A percentile compares a stretch with the other conserved stretches of the same genome.
Evolutionary conservation across 2,797 vertebrate species (phyloP).

Genomic region (Eptatretus atami): DNA sequence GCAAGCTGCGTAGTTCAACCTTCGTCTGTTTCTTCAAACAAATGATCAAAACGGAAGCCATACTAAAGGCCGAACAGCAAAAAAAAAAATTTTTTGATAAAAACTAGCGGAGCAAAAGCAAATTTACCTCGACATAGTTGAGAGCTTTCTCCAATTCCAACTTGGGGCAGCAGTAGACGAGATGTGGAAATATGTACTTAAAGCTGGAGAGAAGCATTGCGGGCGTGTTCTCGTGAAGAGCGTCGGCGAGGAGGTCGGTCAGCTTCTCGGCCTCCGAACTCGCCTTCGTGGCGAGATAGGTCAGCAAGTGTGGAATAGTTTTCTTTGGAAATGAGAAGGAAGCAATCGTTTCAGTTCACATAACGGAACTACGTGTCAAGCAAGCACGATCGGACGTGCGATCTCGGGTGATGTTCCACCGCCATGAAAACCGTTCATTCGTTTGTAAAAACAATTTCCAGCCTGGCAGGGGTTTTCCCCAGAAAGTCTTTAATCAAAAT

Average conservation of each 20-base stretch:
- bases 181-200: conserved; percentile 91
- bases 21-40: conserved; percentile 59
- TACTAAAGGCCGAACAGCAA: background rate
- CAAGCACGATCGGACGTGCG: background rate
- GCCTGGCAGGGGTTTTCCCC: background rate
- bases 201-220: conserved; percentile 96
- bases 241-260: conserved; percentile 65
- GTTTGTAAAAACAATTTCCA: conserved; percentile 7
- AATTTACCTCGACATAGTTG: conserved; percentile 33
- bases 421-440: no score
- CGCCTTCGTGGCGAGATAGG: conserved; percentile 77
- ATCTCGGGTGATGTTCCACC: no score
- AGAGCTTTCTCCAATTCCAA: conserved; percentile 64
- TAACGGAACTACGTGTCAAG: background rate
- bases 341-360: background rate
- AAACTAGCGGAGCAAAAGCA: background rate
- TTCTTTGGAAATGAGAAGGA: conserved; percentile 17
- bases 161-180: conserved; percentile 89
- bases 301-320: conserved; percentile 64
- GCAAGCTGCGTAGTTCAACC: conserved; percentile 64
- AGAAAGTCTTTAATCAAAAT: no score
- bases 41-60: conserved; percentile 1
- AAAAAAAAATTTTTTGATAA: background rate
- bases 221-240: conserved; percentile 60
- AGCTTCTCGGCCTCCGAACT: conserved; percentile 52